These are phyloP conservation scores for Sebastes hubbsi DNA, from an alignment of 2,797 vertebrate species.

Conservation along the genomic window DNA sequence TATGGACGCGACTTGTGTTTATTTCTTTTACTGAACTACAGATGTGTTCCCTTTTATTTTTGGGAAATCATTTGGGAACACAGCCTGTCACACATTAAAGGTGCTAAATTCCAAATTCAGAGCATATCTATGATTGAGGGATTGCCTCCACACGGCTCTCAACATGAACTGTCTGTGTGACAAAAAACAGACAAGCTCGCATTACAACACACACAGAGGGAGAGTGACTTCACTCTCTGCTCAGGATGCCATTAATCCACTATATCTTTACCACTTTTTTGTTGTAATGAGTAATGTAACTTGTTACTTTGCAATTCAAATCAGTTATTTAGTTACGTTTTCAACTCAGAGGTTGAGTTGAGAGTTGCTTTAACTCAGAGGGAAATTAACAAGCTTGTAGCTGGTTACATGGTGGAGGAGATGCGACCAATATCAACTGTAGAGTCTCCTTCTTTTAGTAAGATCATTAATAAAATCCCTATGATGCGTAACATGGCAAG, in stretches of 20 bases:
- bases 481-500: neutral
- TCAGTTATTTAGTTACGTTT: neutral
- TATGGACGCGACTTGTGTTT: neutral
- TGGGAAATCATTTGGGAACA: neutral
- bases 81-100: neutral
- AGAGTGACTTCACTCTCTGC: neutral
- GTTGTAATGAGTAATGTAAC: neutral
- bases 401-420: neutral
- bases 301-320: neutral
- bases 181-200: accelerated
- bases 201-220: too few relatives aligned
- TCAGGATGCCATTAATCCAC: neutral
- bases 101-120: neutral
- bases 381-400: neutral
- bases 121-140: neutral
- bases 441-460: neutral
- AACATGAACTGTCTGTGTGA: neutral
- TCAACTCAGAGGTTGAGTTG: neutral
- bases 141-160: neutral
- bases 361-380: neutral
- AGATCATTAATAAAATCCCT: neutral
- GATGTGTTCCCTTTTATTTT: neutral
- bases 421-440: neutral
- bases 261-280: accelerated
- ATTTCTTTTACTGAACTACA: neutral